A percentile compares a stretch with the other conserved stretches of the same genome.
These are phyloP conservation scores for Loris lydekkerianus DNA, from an alignment of 2,797 vertebrate genomes.

Conservation along the genomic window DNA sequence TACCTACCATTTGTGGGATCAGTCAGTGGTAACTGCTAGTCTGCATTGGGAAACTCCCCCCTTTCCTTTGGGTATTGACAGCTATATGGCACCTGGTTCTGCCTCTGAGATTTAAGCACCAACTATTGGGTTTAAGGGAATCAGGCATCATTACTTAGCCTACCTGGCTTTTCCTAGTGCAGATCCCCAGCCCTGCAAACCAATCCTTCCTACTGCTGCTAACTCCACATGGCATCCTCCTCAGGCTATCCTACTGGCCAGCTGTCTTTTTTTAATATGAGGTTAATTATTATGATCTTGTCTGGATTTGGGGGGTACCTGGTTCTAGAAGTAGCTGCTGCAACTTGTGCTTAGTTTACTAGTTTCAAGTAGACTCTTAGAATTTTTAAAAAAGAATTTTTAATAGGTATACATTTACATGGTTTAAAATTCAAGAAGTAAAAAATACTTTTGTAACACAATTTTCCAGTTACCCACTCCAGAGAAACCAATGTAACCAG, in stretches of 20 bases:
- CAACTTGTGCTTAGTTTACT: neutral
- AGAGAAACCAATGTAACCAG: neutral
- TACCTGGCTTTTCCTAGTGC: neutral
- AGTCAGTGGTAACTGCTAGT: neutral
- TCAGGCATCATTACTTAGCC: neutral
- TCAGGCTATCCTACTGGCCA: neutral
- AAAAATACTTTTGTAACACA: neutral
- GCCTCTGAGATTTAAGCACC: neutral
- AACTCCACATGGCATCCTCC: neutral
- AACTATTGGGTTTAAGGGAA: neutral
- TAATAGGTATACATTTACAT: neutral
- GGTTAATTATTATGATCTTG: neutral
- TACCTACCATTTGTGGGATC: neutral
- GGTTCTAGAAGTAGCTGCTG: neutral
- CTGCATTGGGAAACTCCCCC: rapidly evolving
- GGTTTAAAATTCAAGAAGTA: slow-evolving; percentile 29
- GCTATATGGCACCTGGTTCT: neutral
- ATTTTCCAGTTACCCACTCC: neutral
- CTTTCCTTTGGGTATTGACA: neutral
- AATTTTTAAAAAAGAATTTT: neutral
- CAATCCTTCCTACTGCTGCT: neutral
- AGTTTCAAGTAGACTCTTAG: neutral
- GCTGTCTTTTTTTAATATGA: neutral
- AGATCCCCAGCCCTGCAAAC: neutral
- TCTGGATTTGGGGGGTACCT: neutral